Evolutionary conservation across 2,888 invertebrate species (phyloP), one percentile per base, ranked within the genome.

Genomic region (Yponomeuta sedellus): DNA sequence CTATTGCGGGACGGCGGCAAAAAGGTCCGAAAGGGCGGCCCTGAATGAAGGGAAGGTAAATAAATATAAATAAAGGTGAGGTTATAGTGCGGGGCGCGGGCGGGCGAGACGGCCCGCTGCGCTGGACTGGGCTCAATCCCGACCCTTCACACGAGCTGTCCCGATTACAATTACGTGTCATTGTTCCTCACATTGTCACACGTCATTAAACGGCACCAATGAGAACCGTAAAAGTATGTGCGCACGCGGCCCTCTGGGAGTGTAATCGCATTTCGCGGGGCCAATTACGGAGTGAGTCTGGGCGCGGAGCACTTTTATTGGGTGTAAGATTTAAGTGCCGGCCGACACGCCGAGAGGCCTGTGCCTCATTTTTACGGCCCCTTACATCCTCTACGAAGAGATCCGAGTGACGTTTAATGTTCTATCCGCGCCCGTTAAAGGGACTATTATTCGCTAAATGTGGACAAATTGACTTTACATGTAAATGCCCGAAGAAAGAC

Each of bases 41-140:
- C 83, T 90, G 88, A 90, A 90, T 90, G 90, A 89, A 90, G 88
- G 88, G 89, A 88, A 89, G 89, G 89, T 90, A 91, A 91, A 91
- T 91, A 91, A 91, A 90, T 88, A 91, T 89, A 90, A 91, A 90
- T 91, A 89, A 90, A 89, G 88, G 85, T 82, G 80, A 85, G 79
- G 85, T 82, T 39, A 25, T 75, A 80, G 76, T 67, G 66, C 56
- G 58, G 58, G 22, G 66, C 61, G 66, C 28, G 64, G 57, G 64
- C 56, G 61, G 28, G 66, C 20, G 62, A 39, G 68, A 58, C 57
- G 20, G 58, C 61, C 56, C 40, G 57, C 25, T 64, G 66, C 66
- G 12, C 56, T 20, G 44, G 64, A 39, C 66, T 44, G 65, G 25
- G 67, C 19, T 10, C 61, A 19, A 71, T 77, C 84, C 22, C 22